Conservation (phyloP, 1,140 invertebrate genomes). For the Grapholita molesta region DNA sequence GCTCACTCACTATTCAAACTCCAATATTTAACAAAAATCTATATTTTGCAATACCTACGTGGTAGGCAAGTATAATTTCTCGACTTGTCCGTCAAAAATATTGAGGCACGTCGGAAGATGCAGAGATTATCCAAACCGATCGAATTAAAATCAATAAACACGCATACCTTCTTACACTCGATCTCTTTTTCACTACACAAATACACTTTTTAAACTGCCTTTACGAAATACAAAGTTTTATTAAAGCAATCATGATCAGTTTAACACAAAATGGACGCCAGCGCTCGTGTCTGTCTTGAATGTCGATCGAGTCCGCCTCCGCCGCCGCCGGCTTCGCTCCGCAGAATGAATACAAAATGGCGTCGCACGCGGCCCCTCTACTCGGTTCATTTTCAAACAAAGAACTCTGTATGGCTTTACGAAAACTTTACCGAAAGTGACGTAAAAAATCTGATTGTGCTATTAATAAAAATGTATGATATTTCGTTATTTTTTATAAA, state of each 20-base stretch:
- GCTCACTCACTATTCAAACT: too few relatives aligned
- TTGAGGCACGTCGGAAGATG: too few relatives aligned
- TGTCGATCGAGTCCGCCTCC: neutral
- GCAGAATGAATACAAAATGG: conserved; percentile 54
- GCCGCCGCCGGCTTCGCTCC: conserved; percentile 24
- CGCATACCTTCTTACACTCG: neutral
- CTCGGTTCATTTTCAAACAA: neutral
- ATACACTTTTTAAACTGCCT: neutral
- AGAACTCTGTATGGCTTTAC: neutral
- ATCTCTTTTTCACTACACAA: neutral
- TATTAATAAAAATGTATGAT: too few relatives aligned
- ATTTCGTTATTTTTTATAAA: neutral
- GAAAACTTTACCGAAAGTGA: neutral
- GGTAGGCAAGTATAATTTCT: too few relatives aligned
- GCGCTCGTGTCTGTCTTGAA: neutral
- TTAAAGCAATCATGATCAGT: neutral
- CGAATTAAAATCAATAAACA: neutral
- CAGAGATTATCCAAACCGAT: neutral
- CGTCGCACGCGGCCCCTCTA: conserved; percentile 23
- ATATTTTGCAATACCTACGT: too few relatives aligned
- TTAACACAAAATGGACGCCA: conserved; percentile 7
- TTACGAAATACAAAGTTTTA: neutral
- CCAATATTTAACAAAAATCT: too few relatives aligned
- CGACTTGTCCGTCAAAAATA: too few relatives aligned
- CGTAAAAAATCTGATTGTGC: too few relatives aligned